These are phyloP conservation scores for Scomber scombrus DNA, from an alignment of 2,113 vertebrate species.

Conservation along the genomic window DNA sequence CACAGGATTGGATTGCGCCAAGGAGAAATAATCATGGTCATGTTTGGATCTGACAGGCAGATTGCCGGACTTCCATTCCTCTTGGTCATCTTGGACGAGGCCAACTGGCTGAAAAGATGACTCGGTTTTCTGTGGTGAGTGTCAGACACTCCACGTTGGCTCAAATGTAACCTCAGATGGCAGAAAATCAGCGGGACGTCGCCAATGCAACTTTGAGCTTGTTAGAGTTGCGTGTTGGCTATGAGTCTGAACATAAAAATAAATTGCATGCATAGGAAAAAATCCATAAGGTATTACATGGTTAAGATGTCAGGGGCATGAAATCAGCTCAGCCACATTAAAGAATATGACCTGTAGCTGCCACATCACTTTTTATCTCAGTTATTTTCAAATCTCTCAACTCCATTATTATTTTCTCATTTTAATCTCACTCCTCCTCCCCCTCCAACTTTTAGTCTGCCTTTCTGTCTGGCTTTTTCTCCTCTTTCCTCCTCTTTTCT, in stretches of 20 bases:
- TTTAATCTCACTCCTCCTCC: conserved; percentile 33
- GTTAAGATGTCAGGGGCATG: conserved; percentile 11
- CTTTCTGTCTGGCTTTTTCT: conserved; percentile 42
- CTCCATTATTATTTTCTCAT: conserved; percentile 60
- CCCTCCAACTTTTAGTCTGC: conserved; percentile 7
- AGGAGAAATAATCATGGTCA: conserved; percentile 65
- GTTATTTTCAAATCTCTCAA: conserved; percentile 53
- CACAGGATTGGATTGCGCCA: conserved; percentile 63
- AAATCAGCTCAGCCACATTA: conserved; percentile 46
- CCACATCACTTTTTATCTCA: conserved; percentile 31
- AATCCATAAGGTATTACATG: conserved; percentile 32
- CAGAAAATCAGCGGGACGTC: conserved; percentile 42
- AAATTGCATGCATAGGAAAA: conserved; percentile 25
- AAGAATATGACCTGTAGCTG: conserved; percentile 33
- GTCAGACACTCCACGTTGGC: conserved; percentile 20
- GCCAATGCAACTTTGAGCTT: background rate
- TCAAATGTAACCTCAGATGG: conserved; percentile 25
- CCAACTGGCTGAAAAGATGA: conserved; percentile 64
- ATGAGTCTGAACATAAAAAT: conserved; percentile 34
- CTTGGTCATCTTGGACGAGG: conserved; percentile 36
- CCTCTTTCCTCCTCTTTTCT: conserved; percentile 29
- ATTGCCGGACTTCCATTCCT: conserved; percentile 32
- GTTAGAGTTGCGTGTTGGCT: conserved; percentile 7
- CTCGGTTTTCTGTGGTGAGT: conserved; percentile 63
- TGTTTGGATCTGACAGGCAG: conserved; percentile 59